Evolutionary conservation across 2,797 vertebrate genomes (phyloP).

Genomic region (Hippoglossus hippoglossus): DNA sequence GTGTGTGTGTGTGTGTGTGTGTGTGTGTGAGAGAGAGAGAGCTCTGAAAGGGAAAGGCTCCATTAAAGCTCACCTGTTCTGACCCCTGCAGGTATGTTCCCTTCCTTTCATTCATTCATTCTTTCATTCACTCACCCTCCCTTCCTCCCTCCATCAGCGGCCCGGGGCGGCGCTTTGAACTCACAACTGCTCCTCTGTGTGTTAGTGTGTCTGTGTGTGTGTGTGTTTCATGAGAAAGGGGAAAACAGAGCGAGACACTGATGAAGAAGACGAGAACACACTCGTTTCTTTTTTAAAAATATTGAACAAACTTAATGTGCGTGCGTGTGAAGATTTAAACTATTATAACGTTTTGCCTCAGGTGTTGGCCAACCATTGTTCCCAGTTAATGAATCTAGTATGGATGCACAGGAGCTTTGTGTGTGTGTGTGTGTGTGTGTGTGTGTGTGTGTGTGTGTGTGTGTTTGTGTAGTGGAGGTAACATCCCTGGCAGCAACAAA

Average conservation of each 20-base stretch:
- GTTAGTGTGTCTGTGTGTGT: constrained; percentile 40
- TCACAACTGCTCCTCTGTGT: constrained; percentile 65
- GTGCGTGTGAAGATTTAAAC: constrained; percentile 30
- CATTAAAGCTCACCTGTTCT: constrained; percentile 82
- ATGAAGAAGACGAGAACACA: neutral
- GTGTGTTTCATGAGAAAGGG: neutral
- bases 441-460: constrained; percentile 41
- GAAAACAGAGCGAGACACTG: constrained; percentile 2
- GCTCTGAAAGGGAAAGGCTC: constrained; percentile 81
- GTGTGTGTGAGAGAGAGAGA: constrained; percentile 17
- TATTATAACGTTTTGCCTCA: constrained; percentile 54
- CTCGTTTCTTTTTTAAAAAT: constrained; percentile 4
- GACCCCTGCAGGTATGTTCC: constrained; percentile 79
- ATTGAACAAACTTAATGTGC: neutral
- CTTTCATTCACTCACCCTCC: constrained; percentile 66
- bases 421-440: constrained; percentile 37
- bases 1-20: constrained; percentile 15
- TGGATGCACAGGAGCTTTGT: constrained; percentile 50
- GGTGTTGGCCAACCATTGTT: constrained; percentile 64
- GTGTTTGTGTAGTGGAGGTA: constrained; percentile 37
- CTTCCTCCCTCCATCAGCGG: constrained; percentile 65
- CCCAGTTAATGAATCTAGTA: constrained; percentile 56
- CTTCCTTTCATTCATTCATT: constrained; percentile 79
- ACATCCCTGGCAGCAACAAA: constrained; percentile 66
- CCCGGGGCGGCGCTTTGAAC: constrained; percentile 76